These are phyloP conservation scores for silkworm (Bombyx mori) DNA, from an alignment of 1,140 invertebrate species.

Conservation along the genomic window ASM3026992v2 NC_085110.1:12305501-12306000, in stretches of 20 bases:
- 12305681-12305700: too few species aligned
- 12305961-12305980: constrained; percentile 67
- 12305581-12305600: too few species aligned
- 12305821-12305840: background rate
- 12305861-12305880: constrained; percentile 57
- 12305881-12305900: constrained; percentile 67
- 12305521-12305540: too few species aligned
- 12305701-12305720: too few species aligned
- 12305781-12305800: background rate
- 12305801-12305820: background rate
- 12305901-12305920: constrained; percentile 68
- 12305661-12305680: too few species aligned
- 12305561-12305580: too few species aligned
- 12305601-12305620: too few species aligned
- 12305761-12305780: background rate
- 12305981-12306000: constrained; percentile 71
- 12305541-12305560: too few species aligned
- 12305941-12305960: constrained; percentile 69
- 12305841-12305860: constrained; percentile 5
- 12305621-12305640: too few species aligned
- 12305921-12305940: constrained; percentile 67
- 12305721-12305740: too few species aligned
- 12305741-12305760: background rate
- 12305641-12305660: too few species aligned
- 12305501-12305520: too few species aligned